Evolutionary conservation across 2,888 invertebrate genomes (phyloP).

Genomic region (Labia minor): DNA sequence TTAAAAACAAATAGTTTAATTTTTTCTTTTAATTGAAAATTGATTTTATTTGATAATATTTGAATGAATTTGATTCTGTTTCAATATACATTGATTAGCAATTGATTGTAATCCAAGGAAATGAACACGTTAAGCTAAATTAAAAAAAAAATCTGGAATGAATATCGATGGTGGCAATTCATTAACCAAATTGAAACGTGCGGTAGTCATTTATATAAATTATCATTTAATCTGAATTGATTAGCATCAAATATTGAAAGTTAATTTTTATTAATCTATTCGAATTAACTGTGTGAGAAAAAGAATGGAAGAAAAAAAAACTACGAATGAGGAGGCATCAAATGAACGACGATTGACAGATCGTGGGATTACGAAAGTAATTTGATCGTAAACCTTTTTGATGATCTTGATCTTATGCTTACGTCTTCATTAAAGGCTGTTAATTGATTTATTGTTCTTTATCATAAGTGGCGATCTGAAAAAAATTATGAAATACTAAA

Average conservation of each 20-base stretch:
- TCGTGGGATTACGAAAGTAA: conserved; percentile 1
- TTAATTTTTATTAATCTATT: conserved; percentile 1
- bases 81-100: too few relatives aligned
- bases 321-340: too few relatives aligned
- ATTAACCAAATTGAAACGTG: background rate
- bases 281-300: background rate
- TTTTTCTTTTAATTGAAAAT: too few relatives aligned
- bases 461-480: background rate
- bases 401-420: background rate
- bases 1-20: too few relatives aligned
- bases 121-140: too few relatives aligned
- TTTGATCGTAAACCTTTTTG: background rate
- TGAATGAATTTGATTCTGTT: too few relatives aligned
- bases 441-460: conserved; percentile 13
- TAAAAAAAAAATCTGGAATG: too few relatives aligned
- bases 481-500: background rate
- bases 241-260: background rate
- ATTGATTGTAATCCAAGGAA: too few relatives aligned
- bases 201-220: background rate
- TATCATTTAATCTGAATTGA: background rate
- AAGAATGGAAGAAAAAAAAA: too few relatives aligned
- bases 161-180: background rate
- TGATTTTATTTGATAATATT: too few relatives aligned
- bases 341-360: background rate
- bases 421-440: background rate